phyloP scores from a whole-genome alignment of 2,797 vertebrate species.

The Macrochelys suwanniensis region DNA sequence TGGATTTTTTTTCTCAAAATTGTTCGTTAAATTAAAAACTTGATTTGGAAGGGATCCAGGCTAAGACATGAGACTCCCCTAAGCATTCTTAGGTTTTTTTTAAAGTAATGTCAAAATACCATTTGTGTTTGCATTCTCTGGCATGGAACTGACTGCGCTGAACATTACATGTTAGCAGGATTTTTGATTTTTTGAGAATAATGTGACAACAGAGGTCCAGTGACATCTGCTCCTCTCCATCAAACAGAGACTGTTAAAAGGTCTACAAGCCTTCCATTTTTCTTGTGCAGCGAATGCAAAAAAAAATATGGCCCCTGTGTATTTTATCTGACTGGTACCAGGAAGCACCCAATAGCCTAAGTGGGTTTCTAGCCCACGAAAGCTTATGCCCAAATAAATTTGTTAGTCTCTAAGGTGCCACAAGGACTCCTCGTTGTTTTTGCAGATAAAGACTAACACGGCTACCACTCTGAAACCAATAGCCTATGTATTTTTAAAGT shows the following conservation, averaged over 20 bases:
- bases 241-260: neutral
- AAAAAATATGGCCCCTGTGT: neutral
- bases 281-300: neutral
- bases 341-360: neutral
- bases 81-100: neutral
- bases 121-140: neutral
- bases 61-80: neutral
- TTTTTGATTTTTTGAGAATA: neutral
- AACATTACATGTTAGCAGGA: neutral
- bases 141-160: neutral
- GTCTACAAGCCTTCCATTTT: neutral
- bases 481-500: neutral
- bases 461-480: neutral
- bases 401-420: too few relatives aligned
- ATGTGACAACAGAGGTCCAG: neutral
- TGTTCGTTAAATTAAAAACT: neutral
- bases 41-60: neutral
- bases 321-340: neutral
- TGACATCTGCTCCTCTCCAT: neutral
- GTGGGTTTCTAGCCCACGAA: too few relatives aligned
- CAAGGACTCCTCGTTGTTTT: too few relatives aligned
- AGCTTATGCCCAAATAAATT: too few relatives aligned
- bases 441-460: too few relatives aligned
- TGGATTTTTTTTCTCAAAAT: neutral
- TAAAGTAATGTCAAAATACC: neutral